phyloP scores from a whole-genome alignment of 2,113 vertebrate species.

The Synchiropus splendidus region DNA sequence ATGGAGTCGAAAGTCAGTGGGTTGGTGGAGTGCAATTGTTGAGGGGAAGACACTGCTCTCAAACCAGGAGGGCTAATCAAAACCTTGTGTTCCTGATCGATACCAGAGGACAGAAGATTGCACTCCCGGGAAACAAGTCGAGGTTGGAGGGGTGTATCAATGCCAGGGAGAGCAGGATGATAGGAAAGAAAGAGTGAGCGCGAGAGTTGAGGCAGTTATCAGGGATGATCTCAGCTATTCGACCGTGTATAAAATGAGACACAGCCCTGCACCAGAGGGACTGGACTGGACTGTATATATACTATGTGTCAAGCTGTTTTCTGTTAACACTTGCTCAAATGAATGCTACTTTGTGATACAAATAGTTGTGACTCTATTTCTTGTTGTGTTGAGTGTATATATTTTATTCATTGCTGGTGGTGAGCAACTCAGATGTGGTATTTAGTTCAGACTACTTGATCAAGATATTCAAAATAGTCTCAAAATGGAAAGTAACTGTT shows the following conservation, averaged over 20 bases:
- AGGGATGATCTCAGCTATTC: constrained; percentile 58
- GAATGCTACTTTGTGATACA: too few species aligned
- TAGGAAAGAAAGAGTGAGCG: constrained; percentile 30
- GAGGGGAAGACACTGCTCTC: constrained; percentile 39
- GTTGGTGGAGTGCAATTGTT: constrained; percentile 36
- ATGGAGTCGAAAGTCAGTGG: constrained; percentile 31
- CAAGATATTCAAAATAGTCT: too few species aligned
- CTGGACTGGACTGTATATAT: too few species aligned
- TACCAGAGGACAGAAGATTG: constrained; percentile 63
- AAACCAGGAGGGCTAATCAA: constrained; percentile 66
- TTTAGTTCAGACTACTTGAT: too few species aligned
- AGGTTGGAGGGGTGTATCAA: constrained; percentile 46
- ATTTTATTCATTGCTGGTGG: too few species aligned
- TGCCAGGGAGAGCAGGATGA: constrained; percentile 20
- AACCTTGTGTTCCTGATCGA: constrained; percentile 60
- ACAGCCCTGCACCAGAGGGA: constrained; percentile 18
- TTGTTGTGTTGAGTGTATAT: too few species aligned
- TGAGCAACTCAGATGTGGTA: too few species aligned
- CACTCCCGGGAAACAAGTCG: constrained; percentile 49
- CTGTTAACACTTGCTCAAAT: too few species aligned
- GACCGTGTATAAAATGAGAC: constrained; percentile 39
- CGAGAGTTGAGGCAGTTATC: constrained; percentile 29
- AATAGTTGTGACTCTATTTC: too few species aligned
- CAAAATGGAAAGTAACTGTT: too few species aligned
- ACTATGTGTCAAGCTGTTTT: too few species aligned